phyloP scores from a whole-genome alignment of 1,140 invertebrate genomes.

The Ganaspis sp. region DNA sequence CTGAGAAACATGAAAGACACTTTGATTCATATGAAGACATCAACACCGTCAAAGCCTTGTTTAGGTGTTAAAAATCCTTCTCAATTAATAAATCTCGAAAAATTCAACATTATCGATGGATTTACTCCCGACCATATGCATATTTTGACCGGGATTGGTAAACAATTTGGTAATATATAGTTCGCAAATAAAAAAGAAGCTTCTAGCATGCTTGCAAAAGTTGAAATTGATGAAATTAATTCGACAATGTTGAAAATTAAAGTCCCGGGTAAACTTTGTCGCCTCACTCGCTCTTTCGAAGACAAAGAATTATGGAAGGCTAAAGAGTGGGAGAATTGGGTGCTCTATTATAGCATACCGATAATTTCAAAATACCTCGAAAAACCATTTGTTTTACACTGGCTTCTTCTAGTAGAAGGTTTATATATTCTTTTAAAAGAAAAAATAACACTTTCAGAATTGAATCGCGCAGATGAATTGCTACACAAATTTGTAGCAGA shows the following conservation, averaged over 20 bases:
- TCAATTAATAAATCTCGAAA: slow-evolving; percentile 38
- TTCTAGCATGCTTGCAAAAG: background rate
- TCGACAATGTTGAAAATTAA: too few relatives aligned
- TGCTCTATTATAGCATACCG: slow-evolving; percentile 36
- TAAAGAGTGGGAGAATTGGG: too few relatives aligned
- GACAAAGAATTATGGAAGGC: too few relatives aligned
- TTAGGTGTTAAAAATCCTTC: slow-evolving; percentile 36
- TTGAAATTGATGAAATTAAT: background rate
- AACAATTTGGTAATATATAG: slow-evolving; percentile 38
- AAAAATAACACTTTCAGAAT: background rate
- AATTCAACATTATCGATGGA: slow-evolving; percentile 43
- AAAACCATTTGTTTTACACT: slow-evolving; percentile 34
- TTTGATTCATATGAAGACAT: slow-evolving; percentile 27
- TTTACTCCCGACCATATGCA: slow-evolving; percentile 36
- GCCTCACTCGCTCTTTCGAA: too few relatives aligned
- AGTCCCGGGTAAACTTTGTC: too few relatives aligned
- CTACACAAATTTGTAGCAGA: slow-evolving; percentile 28
- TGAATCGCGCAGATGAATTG: slow-evolving; percentile 1
- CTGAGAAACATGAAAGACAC: slow-evolving; percentile 22
- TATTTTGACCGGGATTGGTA: slow-evolving; percentile 18
- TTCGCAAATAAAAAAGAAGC: background rate
- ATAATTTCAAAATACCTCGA: slow-evolving; percentile 25
- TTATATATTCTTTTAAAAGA: slow-evolving; percentile 21
- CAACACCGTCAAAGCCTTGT: slow-evolving; percentile 1
- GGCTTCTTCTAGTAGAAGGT: slow-evolving; percentile 27